Evolutionary conservation across 2,113 vertebrate genomes (phyloP).

Genomic region (Solea solea): DNA sequence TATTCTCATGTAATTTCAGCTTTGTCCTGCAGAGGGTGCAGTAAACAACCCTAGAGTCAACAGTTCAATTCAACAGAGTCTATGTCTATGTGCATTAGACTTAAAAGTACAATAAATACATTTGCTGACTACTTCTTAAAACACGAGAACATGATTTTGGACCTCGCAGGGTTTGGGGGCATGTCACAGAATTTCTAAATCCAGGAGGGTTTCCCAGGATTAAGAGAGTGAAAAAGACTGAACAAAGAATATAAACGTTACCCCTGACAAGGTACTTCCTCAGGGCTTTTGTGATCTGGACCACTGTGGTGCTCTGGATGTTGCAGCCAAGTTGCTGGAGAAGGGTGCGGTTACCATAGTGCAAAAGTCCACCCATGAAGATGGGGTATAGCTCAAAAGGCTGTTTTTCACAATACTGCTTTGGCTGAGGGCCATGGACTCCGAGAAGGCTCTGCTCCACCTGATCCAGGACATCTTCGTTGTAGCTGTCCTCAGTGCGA

Average conservation of each 20-base stretch:
- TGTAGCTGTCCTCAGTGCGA: slow-evolving; percentile 91
- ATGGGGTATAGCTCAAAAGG: slow-evolving; percentile 96
- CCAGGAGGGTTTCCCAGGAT: neutral
- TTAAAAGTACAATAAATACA: neutral
- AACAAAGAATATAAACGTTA: slow-evolving; percentile 10
- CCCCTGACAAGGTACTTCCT: slow-evolving; percentile 87
- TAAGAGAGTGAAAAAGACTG: neutral
- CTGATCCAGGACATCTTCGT: slow-evolving; percentile 94
- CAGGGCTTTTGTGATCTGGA: slow-evolving; percentile 89
- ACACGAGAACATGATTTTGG: neutral
- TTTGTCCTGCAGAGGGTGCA: too few relatives aligned
- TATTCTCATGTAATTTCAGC: too few relatives aligned
- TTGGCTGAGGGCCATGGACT: slow-evolving; percentile 87
- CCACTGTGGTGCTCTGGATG: slow-evolving; percentile 91
- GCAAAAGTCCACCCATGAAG: slow-evolving; percentile 94
- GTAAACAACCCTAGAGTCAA: too few relatives aligned
- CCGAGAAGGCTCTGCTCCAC: slow-evolving; percentile 92
- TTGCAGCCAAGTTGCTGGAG: slow-evolving; percentile 92
- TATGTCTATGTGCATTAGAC: neutral
- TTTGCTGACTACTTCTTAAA: neutral
- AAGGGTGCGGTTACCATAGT: slow-evolving; percentile 88
- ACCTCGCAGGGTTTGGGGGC: too few relatives aligned
- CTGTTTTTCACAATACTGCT: slow-evolving; percentile 75
- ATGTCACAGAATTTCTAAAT: too few relatives aligned
- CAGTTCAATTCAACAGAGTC: neutral